A percentile compares a stretch with the other conserved stretches of the same genome.
phyloP scores from a whole-genome alignment of 2,113 vertebrate species.

The Eidolon helvum region DNA sequence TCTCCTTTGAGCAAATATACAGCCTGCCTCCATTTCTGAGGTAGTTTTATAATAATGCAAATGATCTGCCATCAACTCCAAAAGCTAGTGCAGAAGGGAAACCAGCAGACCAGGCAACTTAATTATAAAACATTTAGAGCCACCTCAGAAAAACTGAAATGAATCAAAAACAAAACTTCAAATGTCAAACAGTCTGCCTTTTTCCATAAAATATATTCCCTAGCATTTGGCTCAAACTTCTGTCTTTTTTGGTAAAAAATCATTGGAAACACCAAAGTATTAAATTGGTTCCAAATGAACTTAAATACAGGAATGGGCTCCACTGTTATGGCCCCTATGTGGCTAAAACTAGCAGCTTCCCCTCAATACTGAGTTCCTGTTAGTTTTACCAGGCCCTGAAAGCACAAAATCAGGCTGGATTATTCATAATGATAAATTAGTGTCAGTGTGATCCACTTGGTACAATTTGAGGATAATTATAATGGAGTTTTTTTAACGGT shows the following conservation, averaged over 20 bases:
- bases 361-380: neutral
- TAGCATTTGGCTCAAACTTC: constrained; percentile 7
- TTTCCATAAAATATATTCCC: neutral
- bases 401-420: neutral
- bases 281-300: constrained; percentile 44
- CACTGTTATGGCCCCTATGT: neutral
- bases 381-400: neutral
- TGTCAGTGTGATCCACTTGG: neutral
- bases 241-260: constrained; percentile 40
- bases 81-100: neutral
- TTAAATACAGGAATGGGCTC: neutral
- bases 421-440: neutral
- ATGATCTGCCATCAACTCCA: neutral
- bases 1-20: neutral
- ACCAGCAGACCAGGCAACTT: neutral
- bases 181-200: constrained; percentile 49
- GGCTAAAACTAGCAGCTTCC: neutral
- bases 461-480: neutral
- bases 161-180: neutral
- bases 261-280: constrained; percentile 19
- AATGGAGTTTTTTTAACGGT: neutral
- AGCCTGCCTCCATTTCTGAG: neutral
- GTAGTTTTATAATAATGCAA: neutral
- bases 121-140: neutral
- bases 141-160: neutral